A percentile compares a stretch with the other conserved stretches of the same genome.
These are phyloP conservation scores for Gambelia wislizenii DNA, from an alignment of 2,797 vertebrate genomes.

Conservation along the genomic window DNA sequence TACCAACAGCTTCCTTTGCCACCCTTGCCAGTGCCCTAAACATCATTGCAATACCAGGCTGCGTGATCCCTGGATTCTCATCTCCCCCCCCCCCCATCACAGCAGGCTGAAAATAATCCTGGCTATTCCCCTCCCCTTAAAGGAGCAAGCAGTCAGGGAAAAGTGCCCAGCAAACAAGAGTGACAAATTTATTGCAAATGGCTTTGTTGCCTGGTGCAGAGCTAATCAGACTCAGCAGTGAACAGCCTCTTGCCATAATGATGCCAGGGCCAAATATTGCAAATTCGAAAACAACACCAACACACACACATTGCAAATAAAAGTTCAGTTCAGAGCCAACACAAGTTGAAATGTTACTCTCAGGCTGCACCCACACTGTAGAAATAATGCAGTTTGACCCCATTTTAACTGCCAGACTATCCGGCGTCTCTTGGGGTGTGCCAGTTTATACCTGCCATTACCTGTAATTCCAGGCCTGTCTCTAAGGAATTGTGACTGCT, in stretches of 20 bases:
- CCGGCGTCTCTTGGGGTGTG: neutral
- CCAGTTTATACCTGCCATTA: neutral
- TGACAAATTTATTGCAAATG: neutral
- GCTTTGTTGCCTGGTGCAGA: neutral
- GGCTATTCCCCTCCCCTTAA: slow-evolving; percentile 8
- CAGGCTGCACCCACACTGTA: too few species aligned
- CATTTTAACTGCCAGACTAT: too few species aligned
- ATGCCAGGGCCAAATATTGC: too few species aligned
- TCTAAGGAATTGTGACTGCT: neutral
- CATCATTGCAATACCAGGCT: neutral
- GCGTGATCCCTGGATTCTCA: neutral
- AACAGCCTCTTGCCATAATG: neutral
- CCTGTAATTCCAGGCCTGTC: neutral
- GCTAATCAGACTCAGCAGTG: neutral
- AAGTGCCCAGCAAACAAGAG: neutral
- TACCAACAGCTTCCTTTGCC: neutral
- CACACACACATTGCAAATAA: too few species aligned
- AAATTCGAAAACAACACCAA: neutral
- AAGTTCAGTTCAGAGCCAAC: too few species aligned
- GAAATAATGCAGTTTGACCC: too few species aligned
- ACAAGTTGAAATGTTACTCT: neutral
- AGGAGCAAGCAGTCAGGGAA: neutral
- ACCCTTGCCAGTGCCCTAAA: neutral
- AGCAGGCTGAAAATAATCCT: neutral
- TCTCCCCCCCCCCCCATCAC: neutral